Conservation (phyloP, 2,888 invertebrate genomes). For the Ennomos quercinarius region DNA sequence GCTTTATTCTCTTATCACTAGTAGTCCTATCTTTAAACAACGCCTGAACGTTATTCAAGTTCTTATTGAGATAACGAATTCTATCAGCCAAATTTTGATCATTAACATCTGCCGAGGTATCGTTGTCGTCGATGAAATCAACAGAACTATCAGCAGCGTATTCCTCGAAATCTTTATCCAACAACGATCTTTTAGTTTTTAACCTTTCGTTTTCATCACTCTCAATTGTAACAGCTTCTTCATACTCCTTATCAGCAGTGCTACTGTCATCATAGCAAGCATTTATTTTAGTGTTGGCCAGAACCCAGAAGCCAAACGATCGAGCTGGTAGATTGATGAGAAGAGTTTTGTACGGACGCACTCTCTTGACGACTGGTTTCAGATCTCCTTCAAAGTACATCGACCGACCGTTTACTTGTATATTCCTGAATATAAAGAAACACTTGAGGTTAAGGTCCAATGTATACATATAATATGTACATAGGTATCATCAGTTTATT, state of each 20-base stretch:
- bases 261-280: conserved; percentile 73
- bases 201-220: conserved; percentile 36
- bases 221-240: conserved; percentile 43
- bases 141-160: conserved; percentile 41
- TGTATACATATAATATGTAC: too few relatives aligned
- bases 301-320: conserved; percentile 91
- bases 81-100: conserved; percentile 49
- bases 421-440: conserved; percentile 75
- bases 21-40: conserved; percentile 43
- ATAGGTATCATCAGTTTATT: too few relatives aligned
- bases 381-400: conserved; percentile 86
- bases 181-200: conserved; percentile 55
- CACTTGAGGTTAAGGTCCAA: conserved; percentile 3
- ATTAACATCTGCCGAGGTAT: conserved; percentile 29
- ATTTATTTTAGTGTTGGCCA: conserved; percentile 87
- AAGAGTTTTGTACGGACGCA: conserved; percentile 81
- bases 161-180: conserved; percentile 45
- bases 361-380: conserved; percentile 80
- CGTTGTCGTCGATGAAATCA: conserved; percentile 43
- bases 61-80: conserved; percentile 55
- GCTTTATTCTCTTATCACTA: conserved; percentile 45
- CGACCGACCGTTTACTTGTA: conserved; percentile 87
- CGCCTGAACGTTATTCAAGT: conserved; percentile 54
- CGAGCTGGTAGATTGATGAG: conserved; percentile 87
- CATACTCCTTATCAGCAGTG: conserved; percentile 28